Evolutionary conservation across 2,888 invertebrate species (phyloP), one percentile per base, ranked within the genome.

Genomic region (Leptinotarsa rubiginosa): DNA sequence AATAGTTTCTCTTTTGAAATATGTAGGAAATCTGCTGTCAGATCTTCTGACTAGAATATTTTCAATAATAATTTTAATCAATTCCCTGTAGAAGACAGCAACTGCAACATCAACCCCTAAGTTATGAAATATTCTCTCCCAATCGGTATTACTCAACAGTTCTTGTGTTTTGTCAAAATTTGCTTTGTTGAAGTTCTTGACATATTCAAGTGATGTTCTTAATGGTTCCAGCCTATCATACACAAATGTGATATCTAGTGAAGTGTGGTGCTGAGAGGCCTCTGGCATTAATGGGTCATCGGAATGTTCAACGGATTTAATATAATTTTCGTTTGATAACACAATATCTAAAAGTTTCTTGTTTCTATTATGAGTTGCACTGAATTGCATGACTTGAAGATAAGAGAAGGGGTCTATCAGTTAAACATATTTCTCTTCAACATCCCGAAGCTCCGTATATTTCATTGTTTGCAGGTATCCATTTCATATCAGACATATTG

Each of bases 71-170:
- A 65, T 65, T 41, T 47, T 18, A 47, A 47, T 65, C 13, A 65
- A 47, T 65, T 65, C 65, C 47, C 47, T 65, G 65, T 65, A 65
- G 47, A 65, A 65, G 18, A 65, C 65, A 65, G 47, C 65, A 65
- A 65, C 65, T 20, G 47, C 22, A 16, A n/a, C 47, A 47, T 65
- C 65, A 41, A 65, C 65, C 31, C 41, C 5, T 65, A 41, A 65
- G 20, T 65, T 49, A n/a, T 47, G 65, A 49, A 65, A 49, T 47
- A 65, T 65, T 47, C 20, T 47, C 49, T 47, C 49, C 65, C 49
- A 47, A 47, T 65, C 65, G 65, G 25, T 47, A 65, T 47, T 20
- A 7, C 49, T 65, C 65, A 65, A 65, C 49, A 47, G 47, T 49
- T 65, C 49, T 20, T 65, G 47, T 47, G 18, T 65, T 20, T 49